phyloP scores from a whole-genome alignment of 2,113 vertebrate genomes.

The Neolamprologus falcicula region DNA sequence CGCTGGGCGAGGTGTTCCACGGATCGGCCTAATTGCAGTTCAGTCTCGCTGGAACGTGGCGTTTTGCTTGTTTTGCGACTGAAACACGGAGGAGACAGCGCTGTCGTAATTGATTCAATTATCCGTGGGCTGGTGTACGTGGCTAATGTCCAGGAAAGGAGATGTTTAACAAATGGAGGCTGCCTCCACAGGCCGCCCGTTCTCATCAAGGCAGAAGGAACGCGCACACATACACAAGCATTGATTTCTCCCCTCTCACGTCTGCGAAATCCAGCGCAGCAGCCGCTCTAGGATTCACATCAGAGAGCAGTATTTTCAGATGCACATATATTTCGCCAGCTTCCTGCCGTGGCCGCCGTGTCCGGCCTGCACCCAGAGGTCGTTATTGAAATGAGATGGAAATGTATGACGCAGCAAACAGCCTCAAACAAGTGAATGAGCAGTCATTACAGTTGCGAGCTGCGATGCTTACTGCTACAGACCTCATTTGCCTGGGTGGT shows the following conservation, averaged over 20 bases:
- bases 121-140: constrained; percentile 20
- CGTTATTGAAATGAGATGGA: constrained; percentile 36
- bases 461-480: neutral
- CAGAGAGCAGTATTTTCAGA: neutral
- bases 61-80: constrained; percentile 8
- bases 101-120: constrained; percentile 49
- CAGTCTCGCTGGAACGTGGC: neutral
- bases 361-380: neutral
- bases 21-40: constrained; percentile 21
- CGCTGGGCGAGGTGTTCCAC: neutral
- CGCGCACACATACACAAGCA: neutral
- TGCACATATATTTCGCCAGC: neutral
- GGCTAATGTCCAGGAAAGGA: constrained; percentile 40
- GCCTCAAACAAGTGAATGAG: neutral
- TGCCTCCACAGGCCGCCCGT: neutral
- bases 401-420: neutral
- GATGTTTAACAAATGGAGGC: constrained; percentile 30
- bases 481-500: neutral
- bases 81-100: constrained; percentile 12
- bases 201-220: constrained; percentile 1
- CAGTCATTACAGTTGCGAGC: neutral
- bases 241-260: neutral
- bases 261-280: neutral
- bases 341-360: neutral
- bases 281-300: neutral